Evolutionary conservation across 2,113 vertebrate genomes (phyloP).

Genomic region (Neogale vison): DNA sequence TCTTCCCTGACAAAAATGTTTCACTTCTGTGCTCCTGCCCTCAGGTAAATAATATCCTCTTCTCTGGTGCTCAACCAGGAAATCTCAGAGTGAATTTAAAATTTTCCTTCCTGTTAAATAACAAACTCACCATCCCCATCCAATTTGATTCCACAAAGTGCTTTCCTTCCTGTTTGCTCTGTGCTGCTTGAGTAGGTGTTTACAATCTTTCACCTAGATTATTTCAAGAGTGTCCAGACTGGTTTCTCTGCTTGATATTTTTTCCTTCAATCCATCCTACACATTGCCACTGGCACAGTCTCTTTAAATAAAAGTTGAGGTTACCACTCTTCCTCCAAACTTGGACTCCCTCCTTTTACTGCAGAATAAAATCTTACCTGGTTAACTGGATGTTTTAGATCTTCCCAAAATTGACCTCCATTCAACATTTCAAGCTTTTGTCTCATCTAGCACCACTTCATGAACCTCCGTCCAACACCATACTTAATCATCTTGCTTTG

Average conservation of each 20-base stretch:
- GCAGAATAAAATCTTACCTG: not conserved
- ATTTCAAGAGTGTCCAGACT: constrained; percentile 2
- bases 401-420: not conserved
- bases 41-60: not conserved
- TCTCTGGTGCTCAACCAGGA: not conserved
- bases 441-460: not conserved
- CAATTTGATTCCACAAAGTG: not conserved
- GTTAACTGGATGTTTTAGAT: not conserved
- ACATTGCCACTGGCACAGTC: not conserved
- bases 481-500: not conserved
- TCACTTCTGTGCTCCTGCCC: not conserved
- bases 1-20: not conserved
- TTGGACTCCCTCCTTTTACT: not conserved
- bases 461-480: not conserved
- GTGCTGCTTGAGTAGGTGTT: not conserved
- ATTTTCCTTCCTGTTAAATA: not conserved
- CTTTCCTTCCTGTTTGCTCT: not conserved
- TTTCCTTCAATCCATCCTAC: not conserved
- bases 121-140: not conserved
- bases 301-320: not conserved
- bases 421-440: not conserved
- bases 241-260: not conserved
- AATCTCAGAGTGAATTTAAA: not conserved
- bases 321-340: not conserved
- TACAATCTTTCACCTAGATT: not conserved